Conservation (phyloP, 2,113 vertebrate genomes). For the Mesitornis unicolor region DNA sequence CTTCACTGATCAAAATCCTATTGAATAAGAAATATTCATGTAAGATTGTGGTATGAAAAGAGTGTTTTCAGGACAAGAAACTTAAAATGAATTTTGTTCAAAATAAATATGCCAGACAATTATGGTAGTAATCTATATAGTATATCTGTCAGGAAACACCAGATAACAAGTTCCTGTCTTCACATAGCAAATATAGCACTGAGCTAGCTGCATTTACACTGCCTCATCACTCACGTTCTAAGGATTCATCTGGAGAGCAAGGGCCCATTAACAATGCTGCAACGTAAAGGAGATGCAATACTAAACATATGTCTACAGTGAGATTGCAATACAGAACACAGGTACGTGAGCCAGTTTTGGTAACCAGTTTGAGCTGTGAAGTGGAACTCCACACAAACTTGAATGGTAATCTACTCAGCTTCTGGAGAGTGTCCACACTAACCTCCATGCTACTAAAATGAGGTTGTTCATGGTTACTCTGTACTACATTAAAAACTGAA, state of each 20-base stretch:
- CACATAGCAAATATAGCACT: not conserved
- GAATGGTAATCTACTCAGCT: not conserved
- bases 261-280: not conserved
- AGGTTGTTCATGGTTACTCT: not conserved
- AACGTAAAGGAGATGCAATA: not conserved
- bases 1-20: not conserved
- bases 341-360: not conserved
- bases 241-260: not conserved
- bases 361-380: not conserved
- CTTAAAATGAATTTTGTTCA: not conserved
- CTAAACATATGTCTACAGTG: not conserved
- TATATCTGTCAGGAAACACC: not conserved
- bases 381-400: not conserved
- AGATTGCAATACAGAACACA: not conserved
- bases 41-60: not conserved
- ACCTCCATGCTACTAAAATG: not conserved
- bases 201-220: not conserved
- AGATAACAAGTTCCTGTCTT: not conserved
- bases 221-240: not conserved
- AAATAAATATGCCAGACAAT: not conserved
- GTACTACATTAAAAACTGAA: not conserved
- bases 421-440: not conserved
- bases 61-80: not conserved
- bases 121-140: not conserved
- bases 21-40: not conserved